Conservation (phyloP, 2,888 invertebrate genomes). For the Matsumyia berberina region DNA sequence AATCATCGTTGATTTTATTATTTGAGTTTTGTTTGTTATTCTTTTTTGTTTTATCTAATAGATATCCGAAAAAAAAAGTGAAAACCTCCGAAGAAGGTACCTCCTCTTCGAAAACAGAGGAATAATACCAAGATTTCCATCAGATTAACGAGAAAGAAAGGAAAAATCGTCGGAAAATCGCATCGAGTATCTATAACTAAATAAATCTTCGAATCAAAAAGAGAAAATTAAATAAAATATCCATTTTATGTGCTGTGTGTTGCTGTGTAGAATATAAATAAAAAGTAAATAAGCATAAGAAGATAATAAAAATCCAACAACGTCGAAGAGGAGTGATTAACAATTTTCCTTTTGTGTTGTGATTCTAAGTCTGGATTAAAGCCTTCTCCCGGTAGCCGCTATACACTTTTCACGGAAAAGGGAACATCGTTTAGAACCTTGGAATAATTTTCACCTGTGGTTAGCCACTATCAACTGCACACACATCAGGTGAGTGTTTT, state of each 20-base stretch:
- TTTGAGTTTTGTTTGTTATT: slow-evolving; percentile 14
- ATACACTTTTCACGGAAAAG: slow-evolving; percentile 27
- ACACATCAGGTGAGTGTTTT: slow-evolving; percentile 33
- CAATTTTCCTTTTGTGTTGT: slow-evolving; percentile 47
- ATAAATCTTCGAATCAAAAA: slow-evolving; percentile 29
- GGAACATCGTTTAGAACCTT: slow-evolving; percentile 38
- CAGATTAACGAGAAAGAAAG: slow-evolving; percentile 28
- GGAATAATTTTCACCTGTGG: slow-evolving; percentile 51
- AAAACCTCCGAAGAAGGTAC: slow-evolving; percentile 43
- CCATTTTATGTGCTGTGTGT: slow-evolving; percentile 34
- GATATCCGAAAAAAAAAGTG: slow-evolving; percentile 53
- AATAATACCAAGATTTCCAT: background rate
- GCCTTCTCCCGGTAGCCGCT: slow-evolving; percentile 24
- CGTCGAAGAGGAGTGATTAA: slow-evolving; percentile 61
- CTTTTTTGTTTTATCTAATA: slow-evolving; percentile 23
- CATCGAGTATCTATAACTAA: too few relatives aligned
- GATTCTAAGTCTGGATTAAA: slow-evolving; percentile 54
- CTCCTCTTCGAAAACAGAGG: background rate
- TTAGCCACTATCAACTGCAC: slow-evolving; percentile 22
- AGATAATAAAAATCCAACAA: slow-evolving; percentile 37
- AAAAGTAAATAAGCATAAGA: slow-evolving; percentile 36
- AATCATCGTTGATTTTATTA: slow-evolving; percentile 2
- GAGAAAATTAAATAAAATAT: slow-evolving; percentile 47
- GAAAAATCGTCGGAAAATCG: slow-evolving; percentile 23
- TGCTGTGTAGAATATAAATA: slow-evolving; percentile 38